Base-by-base conservation (phyloP, 35 echinoderm and acorn worm genomes). In the Chiridota heheva region DNA sequence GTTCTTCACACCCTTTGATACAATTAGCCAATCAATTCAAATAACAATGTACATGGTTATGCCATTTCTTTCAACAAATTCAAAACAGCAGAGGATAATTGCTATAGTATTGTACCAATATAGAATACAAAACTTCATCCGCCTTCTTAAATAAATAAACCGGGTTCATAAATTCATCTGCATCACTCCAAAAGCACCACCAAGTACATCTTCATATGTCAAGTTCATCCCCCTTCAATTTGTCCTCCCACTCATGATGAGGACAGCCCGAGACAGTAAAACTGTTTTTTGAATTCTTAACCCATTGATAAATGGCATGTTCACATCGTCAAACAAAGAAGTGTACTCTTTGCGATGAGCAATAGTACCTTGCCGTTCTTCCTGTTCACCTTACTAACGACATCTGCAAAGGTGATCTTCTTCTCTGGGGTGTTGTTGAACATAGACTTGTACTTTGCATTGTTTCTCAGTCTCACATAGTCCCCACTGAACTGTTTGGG, bases 331-430 rank as follows among this genome's bases (percentile, higher is more conserved):
- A 13, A 28, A 8, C 31, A 7, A 28, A 64, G 12, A 13, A 20
- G 8, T 64, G 12, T 12, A 10, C 60, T 64, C 8, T 29, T 8
- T 10, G 27, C 7, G 8, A 16, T 29, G 7, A n/a, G n/a, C n/a
- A n/a, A n/a, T n/a, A 59, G 27, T 65, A 92, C 90, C 89, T 98
- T 98, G 12, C 89, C 95, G 78, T 92, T 98, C 46, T 78, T 80
- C 45, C 95, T 91, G 85, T 98, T 91, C 41, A 98, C 55, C 67
- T 98, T 98, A 45, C 42, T 86, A 12, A 98, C 45, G 15, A 98
- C 58, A 51, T 98, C 95, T 61, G 88, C 85, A 82, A 98, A 98
- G 0, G 82, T 68, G 33, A 98, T 80, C 32, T 89, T 76, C 67
- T 92, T 86, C 36, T 98, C 95, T 42, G 73, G 55, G 3, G 89